Percentiles rank a stretch among this genome's conserved stretches.
These are phyloP conservation scores for Esox masquinongy DNA, from an alignment of 2,797 vertebrate species.

Conservation along the genomic window DNA sequence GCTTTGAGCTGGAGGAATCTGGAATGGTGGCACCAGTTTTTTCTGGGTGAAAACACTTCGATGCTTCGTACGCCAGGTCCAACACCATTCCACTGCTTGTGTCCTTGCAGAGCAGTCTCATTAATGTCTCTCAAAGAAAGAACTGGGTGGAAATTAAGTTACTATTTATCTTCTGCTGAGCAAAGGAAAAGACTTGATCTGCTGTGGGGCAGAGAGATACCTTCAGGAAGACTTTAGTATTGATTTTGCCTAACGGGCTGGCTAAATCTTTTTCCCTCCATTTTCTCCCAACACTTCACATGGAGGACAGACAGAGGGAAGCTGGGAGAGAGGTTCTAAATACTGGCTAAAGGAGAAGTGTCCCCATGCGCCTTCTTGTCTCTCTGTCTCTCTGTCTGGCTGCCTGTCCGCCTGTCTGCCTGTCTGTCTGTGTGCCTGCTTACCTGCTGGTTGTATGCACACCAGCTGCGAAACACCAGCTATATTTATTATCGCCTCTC, in stretches of 20 bases:
- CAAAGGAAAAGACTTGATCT: slow-evolving; percentile 76
- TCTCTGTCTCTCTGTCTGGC: neutral
- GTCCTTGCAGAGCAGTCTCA: slow-evolving; percentile 76
- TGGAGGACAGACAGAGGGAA: slow-evolving; percentile 27
- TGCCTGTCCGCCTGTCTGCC: neutral
- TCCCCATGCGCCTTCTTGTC: neutral
- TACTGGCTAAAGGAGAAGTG: neutral
- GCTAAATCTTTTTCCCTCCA: slow-evolving; percentile 58
- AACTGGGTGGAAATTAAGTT: slow-evolving; percentile 84
- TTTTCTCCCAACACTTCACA: slow-evolving; percentile 64
- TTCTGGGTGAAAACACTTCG: neutral
- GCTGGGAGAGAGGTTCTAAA: neutral
- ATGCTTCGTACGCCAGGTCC: neutral
- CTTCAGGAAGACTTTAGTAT: slow-evolving; percentile 83
- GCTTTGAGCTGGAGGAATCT: slow-evolving; percentile 70
- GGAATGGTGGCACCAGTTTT: slow-evolving; percentile 59
- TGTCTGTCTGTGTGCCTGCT: neutral
- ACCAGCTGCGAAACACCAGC: no score
- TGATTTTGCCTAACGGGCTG: slow-evolving; percentile 74
- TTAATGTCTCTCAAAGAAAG: slow-evolving; percentile 81
- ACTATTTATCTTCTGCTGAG: slow-evolving; percentile 82
- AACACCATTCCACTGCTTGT: neutral
- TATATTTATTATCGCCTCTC: slow-evolving; percentile 63
- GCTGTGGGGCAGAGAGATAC: slow-evolving; percentile 70
- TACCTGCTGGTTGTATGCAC: no score